A percentile compares a stretch with the other conserved stretches of the same genome.
phyloP scores from a whole-genome alignment of 1,140 invertebrate genomes.

The Bombus sylvicola region DNA sequence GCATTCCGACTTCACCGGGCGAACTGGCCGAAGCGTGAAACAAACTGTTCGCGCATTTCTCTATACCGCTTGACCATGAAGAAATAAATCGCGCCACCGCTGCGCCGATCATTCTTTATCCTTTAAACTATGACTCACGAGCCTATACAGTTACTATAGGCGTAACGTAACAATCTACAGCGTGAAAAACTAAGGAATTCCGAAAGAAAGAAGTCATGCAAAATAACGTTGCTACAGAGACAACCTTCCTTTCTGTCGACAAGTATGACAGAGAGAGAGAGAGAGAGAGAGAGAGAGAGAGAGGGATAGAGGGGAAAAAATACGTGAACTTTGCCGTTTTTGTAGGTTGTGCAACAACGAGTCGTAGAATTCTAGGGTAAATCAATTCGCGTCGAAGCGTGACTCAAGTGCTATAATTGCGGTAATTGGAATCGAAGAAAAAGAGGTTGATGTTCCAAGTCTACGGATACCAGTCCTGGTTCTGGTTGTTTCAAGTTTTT shows the following conservation, averaged over 20 bases:
- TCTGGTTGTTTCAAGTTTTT: background rate
- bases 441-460: conserved; percentile 11
- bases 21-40: conserved; percentile 23
- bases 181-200: conserved; percentile 34
- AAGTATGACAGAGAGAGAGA: background rate
- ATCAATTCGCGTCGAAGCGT: conserved; percentile 43
- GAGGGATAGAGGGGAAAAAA: background rate
- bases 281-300: too few relatives aligned
- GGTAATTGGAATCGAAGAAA: conserved; percentile 14
- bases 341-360: conserved; percentile 23
- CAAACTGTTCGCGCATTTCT: conserved; percentile 38
- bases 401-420: conserved; percentile 36
- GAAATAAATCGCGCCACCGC: conserved; percentile 28
- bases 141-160: conserved; percentile 16
- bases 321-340: background rate
- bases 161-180: conserved; percentile 35
- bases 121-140: conserved; percentile 32
- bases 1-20: background rate
- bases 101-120: conserved; percentile 33
- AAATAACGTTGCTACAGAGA: conserved; percentile 6
- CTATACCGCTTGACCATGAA: conserved; percentile 34
- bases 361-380: conserved; percentile 21
- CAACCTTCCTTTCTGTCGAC: background rate
- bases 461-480: background rate
- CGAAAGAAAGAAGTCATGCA: conserved; percentile 28